These are phyloP conservation scores for Lasioglossum zephyrum DNA, from an alignment of 2,888 invertebrate genomes.

Conservation along the genomic window DNA sequence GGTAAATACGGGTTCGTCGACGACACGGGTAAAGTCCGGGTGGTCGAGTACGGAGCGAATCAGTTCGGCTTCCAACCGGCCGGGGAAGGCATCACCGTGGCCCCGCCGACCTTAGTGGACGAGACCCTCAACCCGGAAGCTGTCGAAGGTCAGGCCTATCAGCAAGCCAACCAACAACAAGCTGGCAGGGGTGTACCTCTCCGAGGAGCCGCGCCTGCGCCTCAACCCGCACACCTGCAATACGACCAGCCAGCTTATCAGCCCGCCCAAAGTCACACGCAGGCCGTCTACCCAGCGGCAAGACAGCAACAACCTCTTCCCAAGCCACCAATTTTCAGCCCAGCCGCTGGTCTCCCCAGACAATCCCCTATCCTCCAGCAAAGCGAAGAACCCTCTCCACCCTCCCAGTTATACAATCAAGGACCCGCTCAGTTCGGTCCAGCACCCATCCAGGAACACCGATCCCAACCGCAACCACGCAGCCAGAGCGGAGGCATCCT, in stretches of 20 bases:
- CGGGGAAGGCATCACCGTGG: conserved; percentile 94
- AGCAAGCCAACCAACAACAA: conserved; percentile 70
- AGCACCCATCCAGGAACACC: conserved; percentile 76
- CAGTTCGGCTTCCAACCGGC: conserved; percentile 94
- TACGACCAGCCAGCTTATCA: conserved; percentile 77
- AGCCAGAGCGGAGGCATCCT: conserved; percentile 87
- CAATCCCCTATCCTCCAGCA: conserved; percentile 75
- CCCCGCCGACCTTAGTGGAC: conserved; percentile 84
- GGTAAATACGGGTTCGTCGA: conserved; percentile 96
- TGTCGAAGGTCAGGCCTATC: conserved; percentile 74
- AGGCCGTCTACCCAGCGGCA: conserved; percentile 78
- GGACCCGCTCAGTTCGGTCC: conserved; percentile 82
- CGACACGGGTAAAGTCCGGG: conserved; percentile 91
- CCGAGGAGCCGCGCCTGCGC: conserved; percentile 48
- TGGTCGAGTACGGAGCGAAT: conserved; percentile 95
- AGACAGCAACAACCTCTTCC: conserved; percentile 66
- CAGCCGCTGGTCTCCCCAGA: conserved; percentile 70
- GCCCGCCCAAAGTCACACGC: conserved; percentile 72
- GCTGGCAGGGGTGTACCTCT: conserved; percentile 59
- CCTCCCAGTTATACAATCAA: conserved; percentile 78
- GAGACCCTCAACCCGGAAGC: conserved; percentile 82
- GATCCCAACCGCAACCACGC: conserved; percentile 74
- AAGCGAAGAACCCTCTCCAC: conserved; percentile 74
- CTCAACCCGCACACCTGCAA: conserved; percentile 66
- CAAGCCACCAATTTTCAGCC: conserved; percentile 73